Base-by-base conservation (phyloP, 2,888 invertebrate species). In the Troides helena region DNA sequence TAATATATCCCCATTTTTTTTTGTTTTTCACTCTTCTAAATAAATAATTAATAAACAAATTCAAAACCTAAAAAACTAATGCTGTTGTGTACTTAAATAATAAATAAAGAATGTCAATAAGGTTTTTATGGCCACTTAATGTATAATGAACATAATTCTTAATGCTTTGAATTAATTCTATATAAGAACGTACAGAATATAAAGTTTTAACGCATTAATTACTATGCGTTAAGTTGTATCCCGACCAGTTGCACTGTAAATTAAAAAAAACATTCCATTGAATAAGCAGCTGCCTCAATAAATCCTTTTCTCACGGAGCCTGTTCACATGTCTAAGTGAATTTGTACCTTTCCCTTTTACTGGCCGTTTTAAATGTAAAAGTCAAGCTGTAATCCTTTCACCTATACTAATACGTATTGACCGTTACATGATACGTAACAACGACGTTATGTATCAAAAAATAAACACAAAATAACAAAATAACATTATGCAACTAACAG, bases 301-400 rank as follows among this genome's bases (percentile, higher is more conserved):
- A 71, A 72, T 72, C 65, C 74, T 78, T 77, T 78, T 77, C 76
- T 71, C 73, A 74, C 76, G 72, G 56, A 57, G 70, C 66, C 72
- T 71, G 72, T 63, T 72, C 70, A 68, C 62, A 63, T 65, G 39
- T 73, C 72, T 62, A 71, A 73, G 77, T 71, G 76, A 76, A 80
- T 77, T 76, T 78, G 77, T 72, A 71, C 76, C 79, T 82, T 84
- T 82, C 80, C 81, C 77, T 81, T 75, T 75, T 72, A 72, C 64
- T 65, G 69, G 62, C 69, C 72, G 72, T 74, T 74, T 73, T 70
- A 71, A 74, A 74, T 75, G 71, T 71, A 73, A 73, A 72, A 70
- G 72, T 68, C 67, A 62, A 60, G 39, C 53, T 36, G 60, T 23
- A 66, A 63, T 67, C 75, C 75, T 77, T 78, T 78, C 77, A 75